A percentile compares a stretch with the other conserved stretches of the same genome.
Conservation (phyloP, 1,140 invertebrate genomes). For the Calephelis nemesis region DNA sequence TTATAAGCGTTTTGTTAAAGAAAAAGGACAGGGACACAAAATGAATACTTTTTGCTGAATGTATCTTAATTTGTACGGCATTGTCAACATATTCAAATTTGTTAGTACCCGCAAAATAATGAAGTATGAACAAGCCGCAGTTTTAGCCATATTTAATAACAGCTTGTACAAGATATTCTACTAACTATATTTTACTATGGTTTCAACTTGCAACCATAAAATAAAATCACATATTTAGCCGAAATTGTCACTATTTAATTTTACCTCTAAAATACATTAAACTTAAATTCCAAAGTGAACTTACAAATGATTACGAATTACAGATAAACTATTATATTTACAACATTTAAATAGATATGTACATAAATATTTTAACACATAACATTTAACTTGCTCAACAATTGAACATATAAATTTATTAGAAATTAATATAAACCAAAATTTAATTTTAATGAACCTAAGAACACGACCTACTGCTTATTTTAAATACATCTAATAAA, state of each 20-base stretch:
- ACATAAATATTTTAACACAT: constrained; percentile 67
- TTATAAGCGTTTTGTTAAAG: too few species aligned
- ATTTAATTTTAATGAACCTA: background rate
- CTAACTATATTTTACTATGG: background rate
- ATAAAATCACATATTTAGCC: constrained; percentile 6
- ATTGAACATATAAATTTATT: constrained; percentile 38
- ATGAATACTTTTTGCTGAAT: too few species aligned
- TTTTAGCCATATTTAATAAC: too few species aligned
- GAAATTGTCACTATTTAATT: constrained; percentile 15
- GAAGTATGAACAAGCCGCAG: too few species aligned
- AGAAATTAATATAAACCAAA: constrained; percentile 12
- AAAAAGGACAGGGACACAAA: too few species aligned
- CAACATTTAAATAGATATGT: constrained; percentile 72
- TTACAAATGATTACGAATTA: background rate
- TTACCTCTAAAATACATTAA: constrained; percentile 6
- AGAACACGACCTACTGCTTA: background rate
- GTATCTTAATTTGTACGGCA: too few species aligned
- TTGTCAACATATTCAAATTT: too few species aligned
- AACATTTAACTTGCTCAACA: constrained; percentile 67
- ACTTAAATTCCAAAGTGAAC: constrained; percentile 1
- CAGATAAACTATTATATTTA: constrained; percentile 71
- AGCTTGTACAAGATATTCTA: too few species aligned
- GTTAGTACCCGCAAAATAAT: too few species aligned
- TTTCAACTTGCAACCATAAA: constrained; percentile 9
- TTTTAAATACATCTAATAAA: background rate